Percentiles rank a stretch among this genome's conserved stretches.
Evolutionary conservation across 1,140 invertebrate genomes (phyloP).

Genomic region (Trichogramma pretiosum): DNA sequence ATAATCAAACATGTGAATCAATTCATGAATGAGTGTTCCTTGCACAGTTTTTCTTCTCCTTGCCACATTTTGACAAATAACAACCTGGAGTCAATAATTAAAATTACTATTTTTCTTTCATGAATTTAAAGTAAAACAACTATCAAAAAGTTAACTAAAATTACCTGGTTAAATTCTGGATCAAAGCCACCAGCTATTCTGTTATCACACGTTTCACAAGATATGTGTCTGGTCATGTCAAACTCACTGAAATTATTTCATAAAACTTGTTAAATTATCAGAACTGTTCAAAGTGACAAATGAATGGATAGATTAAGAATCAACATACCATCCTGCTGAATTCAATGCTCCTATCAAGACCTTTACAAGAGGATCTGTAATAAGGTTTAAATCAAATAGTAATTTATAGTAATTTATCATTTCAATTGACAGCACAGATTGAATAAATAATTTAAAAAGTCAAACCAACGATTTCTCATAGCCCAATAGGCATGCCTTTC

Average conservation of each 20-base stretch:
- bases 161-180: conserved; percentile 74
- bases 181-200: conserved; percentile 87
- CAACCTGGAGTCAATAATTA: conserved; percentile 72
- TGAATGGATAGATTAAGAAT: background rate
- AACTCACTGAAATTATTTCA: conserved; percentile 54
- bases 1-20: conserved; percentile 95
- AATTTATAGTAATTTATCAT: no score
- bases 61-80: conserved; percentile 84
- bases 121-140: no score
- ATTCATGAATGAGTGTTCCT: conserved; percentile 79
- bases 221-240: conserved; percentile 77
- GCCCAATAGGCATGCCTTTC: conserved; percentile 70
- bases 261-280: conserved; percentile 22
- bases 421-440: no score
- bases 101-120: no score
- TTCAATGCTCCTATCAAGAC: conserved; percentile 78
- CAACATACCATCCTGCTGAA: conserved; percentile 70
- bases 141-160: no score
- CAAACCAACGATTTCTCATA: conserved; percentile 63
- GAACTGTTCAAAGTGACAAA: conserved; percentile 9
- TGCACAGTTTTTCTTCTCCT: conserved; percentile 57
- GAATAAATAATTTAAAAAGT: no score
- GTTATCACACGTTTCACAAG: conserved; percentile 81
- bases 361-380: conserved; percentile 71
- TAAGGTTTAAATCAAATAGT: conserved; percentile 3